These are phyloP conservation scores for Cairina moschata DNA, from an alignment of 2,113 vertebrate genomes.

Conservation along the genomic window DNA sequence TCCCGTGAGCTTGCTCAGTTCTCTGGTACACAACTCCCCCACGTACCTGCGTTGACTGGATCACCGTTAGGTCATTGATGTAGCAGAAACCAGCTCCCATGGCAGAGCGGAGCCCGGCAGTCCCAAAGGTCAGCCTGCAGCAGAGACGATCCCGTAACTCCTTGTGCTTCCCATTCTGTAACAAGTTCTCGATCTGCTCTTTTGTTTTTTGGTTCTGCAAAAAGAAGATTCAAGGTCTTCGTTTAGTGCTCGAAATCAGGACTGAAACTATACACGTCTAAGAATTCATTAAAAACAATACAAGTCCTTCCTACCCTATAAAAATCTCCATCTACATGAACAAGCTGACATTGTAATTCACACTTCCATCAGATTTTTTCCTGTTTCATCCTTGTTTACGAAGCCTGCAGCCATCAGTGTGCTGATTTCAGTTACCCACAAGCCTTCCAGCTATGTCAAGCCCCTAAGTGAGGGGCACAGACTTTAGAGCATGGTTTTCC, in stretches of 20 bases:
- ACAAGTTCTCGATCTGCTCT: constrained; percentile 85
- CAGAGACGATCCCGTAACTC: constrained; percentile 87
- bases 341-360: fast-evolving
- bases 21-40: fast-evolving
- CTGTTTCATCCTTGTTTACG: neutral
- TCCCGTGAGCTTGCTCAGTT: fast-evolving
- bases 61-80: constrained; percentile 95
- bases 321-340: fast-evolving
- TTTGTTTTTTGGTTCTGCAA: constrained; percentile 87
- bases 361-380: neutral
- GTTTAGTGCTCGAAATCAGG: neutral
- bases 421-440: fast-evolving
- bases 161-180: constrained; percentile 74
- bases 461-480: fast-evolving
- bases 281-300: too few species aligned
- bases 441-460: neutral
- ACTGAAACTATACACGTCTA: fast-evolving
- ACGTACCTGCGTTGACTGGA: constrained; percentile 92
- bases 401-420: fast-evolving
- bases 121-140: constrained; percentile 89
- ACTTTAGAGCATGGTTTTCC: neutral
- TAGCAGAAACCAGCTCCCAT: constrained; percentile 94
- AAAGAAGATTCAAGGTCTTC: neutral
- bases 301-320: fast-evolving
- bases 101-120: constrained; percentile 89